Evolutionary conservation across 2,888 invertebrate genomes (phyloP), one percentile per base, ranked within the genome.

Genomic region (Cynaeus angustus): DNA sequence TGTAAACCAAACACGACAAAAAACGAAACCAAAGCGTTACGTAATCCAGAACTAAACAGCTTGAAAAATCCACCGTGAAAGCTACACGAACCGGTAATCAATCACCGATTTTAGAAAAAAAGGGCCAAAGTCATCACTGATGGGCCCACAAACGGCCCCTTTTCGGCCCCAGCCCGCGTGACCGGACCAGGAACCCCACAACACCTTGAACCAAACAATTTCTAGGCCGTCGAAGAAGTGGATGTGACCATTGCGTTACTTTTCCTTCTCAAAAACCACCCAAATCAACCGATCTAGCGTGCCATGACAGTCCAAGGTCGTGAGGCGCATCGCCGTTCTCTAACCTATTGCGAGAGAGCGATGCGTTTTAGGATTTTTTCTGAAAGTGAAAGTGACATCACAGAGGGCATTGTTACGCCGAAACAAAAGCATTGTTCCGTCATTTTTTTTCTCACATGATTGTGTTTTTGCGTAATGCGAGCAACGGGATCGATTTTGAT

Each of bases 391-490:
- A 56, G 56, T 41, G 43, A 1, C 48, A 21, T 48, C 48, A n/a
- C 14, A 21, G 16, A 55, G 55, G 37, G 37, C 55, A 55, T 55
- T 56, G 56, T 56, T 41, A 8, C 14, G 46, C 13, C 14, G 33
- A 48, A 61, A 61, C 65, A 65, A 65, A 53, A 7, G 55, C 13
- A 21, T 43, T 12, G 46, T 59, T 26, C 59, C 28, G 43, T 28
- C 38, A 64, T 64, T 52, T n/a, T n/a, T 38, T 33, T 65, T 65
- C 65, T 53, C 65, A 45, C 65, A 55, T 45, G 65, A 65, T 55
- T 52, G 52, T 64, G 26, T 41, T 64, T 53, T 65, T 65, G 38
- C 55, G 38, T 46, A 62, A 62, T 14, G 16, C 37, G 16, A 26
- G 21, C 48, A 28, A 28, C 30, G 46, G 30, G 21, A 21, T 48